phyloP scores from a whole-genome alignment of 2,888 invertebrate species.

The Ophioninae sp. region DNA sequence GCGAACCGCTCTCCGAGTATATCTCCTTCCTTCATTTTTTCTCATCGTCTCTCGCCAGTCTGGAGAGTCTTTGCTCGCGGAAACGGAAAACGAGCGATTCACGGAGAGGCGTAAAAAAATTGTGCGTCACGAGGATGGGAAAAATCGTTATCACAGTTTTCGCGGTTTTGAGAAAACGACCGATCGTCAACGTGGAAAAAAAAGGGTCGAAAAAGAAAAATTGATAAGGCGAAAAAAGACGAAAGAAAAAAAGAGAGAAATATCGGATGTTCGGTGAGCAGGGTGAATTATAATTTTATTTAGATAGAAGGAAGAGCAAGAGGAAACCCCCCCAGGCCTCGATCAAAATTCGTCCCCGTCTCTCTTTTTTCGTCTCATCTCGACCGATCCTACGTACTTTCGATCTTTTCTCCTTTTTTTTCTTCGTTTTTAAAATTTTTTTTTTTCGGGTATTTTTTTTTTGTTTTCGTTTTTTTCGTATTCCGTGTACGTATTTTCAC shows the following conservation, averaged over 20 bases:
- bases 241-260: background rate
- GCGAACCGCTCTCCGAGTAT: slow-evolving; percentile 55
- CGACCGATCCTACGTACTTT: slow-evolving; percentile 7
- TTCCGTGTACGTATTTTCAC: slow-evolving; percentile 55
- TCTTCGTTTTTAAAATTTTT: too few species aligned
- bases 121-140: too few species aligned
- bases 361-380: slow-evolving; percentile 42
- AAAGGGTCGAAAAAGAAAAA: too few species aligned
- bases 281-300: slow-evolving; percentile 69
- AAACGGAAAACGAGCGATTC: too few species aligned
- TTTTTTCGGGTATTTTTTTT: too few species aligned
- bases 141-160: too few species aligned
- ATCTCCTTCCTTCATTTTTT: slow-evolving; percentile 12
- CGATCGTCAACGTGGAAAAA: too few species aligned
- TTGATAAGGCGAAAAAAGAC: background rate
- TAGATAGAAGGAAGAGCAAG: slow-evolving; percentile 73
- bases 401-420: slow-evolving; percentile 19
- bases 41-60: slow-evolving; percentile 21
- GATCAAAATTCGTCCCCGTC: slow-evolving; percentile 54
- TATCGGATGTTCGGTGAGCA: too few species aligned
- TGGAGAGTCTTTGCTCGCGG: slow-evolving; percentile 45
- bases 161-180: too few species aligned
- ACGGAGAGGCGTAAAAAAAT: too few species aligned
- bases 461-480: too few species aligned
- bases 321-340: slow-evolving; percentile 56